These are phyloP conservation scores for Danaus melanippus DNA, from an alignment of 1,140 invertebrate genomes.

Conservation along the genomic window DNA sequence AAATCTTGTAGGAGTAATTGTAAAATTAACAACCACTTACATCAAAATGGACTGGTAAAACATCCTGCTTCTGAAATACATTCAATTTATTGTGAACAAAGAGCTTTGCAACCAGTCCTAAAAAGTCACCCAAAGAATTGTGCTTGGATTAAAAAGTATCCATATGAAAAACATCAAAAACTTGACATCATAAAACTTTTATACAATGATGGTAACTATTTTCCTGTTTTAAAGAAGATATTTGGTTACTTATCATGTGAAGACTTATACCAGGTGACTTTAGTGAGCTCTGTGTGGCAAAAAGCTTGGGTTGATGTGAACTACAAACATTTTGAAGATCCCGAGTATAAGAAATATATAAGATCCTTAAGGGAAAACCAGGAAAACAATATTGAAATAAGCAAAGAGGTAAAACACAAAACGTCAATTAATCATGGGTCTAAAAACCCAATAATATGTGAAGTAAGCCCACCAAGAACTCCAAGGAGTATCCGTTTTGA, in stretches of 20 bases:
- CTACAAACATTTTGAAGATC: conserved; percentile 33
- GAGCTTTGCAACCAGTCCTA: conserved; percentile 33
- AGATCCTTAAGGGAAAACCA: conserved; percentile 50
- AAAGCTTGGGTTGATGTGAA: conserved; percentile 42
- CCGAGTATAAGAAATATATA: conserved; percentile 32
- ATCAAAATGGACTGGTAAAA: conserved; percentile 37
- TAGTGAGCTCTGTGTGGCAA: conserved; percentile 54
- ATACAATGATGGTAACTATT: conserved; percentile 29
- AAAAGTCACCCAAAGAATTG: conserved; percentile 20
- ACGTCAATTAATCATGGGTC: too few species aligned
- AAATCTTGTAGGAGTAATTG: conserved; percentile 46
- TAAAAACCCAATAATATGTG: too few species aligned
- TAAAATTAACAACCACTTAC: conserved; percentile 38
- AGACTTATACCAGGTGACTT: conserved; percentile 55
- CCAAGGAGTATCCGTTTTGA: conserved; percentile 64
- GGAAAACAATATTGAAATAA: conserved; percentile 32
- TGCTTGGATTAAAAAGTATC: conserved; percentile 19
- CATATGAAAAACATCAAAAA: conserved; percentile 49
- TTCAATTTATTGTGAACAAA: conserved; percentile 47
- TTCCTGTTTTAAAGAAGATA: conserved; percentile 52
- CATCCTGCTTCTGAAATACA: conserved; percentile 52
- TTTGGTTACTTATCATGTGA: conserved; percentile 50
- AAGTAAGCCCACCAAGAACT: conserved; percentile 58
- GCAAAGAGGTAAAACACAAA: too few species aligned
- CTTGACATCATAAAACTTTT: conserved; percentile 62